Evolutionary conservation across 2,113 vertebrate species (phyloP).

Genomic region (Psittacus erithacus): DNA sequence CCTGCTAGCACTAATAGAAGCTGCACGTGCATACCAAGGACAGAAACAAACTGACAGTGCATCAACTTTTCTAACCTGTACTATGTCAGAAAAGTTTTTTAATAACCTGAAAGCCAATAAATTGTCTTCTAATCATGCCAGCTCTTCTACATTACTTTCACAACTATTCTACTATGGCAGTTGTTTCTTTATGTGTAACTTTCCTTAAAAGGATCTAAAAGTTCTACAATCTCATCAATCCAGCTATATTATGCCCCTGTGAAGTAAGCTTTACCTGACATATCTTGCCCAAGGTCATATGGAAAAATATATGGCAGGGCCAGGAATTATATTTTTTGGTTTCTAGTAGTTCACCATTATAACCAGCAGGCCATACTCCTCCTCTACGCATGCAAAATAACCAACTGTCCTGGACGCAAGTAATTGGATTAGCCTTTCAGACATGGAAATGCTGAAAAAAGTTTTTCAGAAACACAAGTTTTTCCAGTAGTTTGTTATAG

Average conservation of each 20-base stretch:
- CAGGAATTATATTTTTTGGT: neutral
- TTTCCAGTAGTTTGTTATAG: neutral
- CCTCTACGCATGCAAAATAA: neutral
- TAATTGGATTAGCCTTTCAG: neutral
- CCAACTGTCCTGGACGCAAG: neutral
- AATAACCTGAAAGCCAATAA: neutral
- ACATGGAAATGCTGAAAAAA: neutral
- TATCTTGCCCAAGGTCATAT: constrained; percentile 13
- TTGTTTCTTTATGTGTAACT: constrained; percentile 12
- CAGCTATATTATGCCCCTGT: neutral
- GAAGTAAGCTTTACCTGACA: constrained; percentile 23
- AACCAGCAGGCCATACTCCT: constrained; percentile 55
- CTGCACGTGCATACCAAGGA: constrained; percentile 23
- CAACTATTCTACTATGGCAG: neutral
- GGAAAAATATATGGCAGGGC: constrained; percentile 2
- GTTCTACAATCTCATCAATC: constrained; percentile 19
- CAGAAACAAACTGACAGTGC: neutral
- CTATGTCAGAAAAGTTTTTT: neutral
- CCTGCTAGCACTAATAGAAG: constrained; percentile 56
- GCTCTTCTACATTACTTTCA: neutral
- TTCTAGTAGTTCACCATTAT: neutral
- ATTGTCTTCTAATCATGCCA: neutral
- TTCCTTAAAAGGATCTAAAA: constrained; percentile 37
- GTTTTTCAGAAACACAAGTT: neutral
- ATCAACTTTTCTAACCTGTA: neutral